Percentiles rank a stretch among this genome's conserved stretches.
Evolutionary conservation across 2,888 invertebrate species (phyloP).

Genomic region (Hyposoter didymator): DNA sequence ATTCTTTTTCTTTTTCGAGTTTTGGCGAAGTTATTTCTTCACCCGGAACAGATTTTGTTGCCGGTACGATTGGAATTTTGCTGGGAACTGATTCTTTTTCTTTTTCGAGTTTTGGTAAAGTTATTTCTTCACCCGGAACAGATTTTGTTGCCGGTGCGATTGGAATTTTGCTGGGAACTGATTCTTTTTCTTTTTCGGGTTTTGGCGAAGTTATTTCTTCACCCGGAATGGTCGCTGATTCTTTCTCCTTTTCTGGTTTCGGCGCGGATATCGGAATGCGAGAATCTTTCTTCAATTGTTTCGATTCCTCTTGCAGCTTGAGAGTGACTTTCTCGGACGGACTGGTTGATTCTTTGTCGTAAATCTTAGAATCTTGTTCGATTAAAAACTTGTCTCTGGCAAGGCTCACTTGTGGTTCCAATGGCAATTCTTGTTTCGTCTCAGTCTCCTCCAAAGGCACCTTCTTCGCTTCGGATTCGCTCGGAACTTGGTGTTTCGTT

Average conservation of each 20-base stretch:
- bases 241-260: constrained; percentile 77
- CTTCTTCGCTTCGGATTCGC: constrained; percentile 49
- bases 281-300: constrained; percentile 73
- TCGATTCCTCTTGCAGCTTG: constrained; percentile 62
- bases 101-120: not conserved
- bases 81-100: not conserved
- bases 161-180: not conserved
- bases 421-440: constrained; percentile 10
- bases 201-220: not conserved
- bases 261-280: constrained; percentile 77
- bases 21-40: not conserved
- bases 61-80: not conserved
- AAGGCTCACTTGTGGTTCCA: constrained; percentile 29
- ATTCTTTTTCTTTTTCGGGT: not conserved
- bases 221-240: not conserved
- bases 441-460: constrained; percentile 41
- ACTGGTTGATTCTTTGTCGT: constrained; percentile 64
- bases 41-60: not conserved
- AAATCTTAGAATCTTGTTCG: constrained; percentile 36
- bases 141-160: not conserved
- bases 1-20: not conserved
- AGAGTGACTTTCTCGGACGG: constrained; percentile 64
- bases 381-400: constrained; percentile 3
- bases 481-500: constrained; percentile 53
- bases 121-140: not conserved